phyloP scores from a whole-genome alignment of 2,113 vertebrate genomes.

The Syngnathus typhle region DNA sequence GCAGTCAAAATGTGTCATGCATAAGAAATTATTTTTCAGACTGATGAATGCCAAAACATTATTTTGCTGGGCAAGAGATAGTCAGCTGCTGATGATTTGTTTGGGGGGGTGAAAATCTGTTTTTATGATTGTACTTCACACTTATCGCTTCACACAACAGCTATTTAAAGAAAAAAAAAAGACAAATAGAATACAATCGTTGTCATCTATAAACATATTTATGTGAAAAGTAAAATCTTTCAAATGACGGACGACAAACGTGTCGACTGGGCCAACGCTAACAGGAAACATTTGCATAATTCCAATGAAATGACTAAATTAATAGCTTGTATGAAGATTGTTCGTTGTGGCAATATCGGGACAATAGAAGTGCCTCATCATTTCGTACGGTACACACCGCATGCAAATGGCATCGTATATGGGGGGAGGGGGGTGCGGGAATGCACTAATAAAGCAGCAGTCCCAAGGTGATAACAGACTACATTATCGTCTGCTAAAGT shows the following conservation, averaged over 20 bases:
- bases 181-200: slow-evolving; percentile 7
- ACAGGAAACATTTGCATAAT: background rate
- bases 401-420: background rate
- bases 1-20: slow-evolving; percentile 28
- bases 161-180: slow-evolving; percentile 3
- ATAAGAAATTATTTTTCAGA: slow-evolving; percentile 32
- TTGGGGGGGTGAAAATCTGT: slow-evolving; percentile 27
- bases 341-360: background rate
- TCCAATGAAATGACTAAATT: background rate
- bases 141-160: background rate
- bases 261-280: background rate
- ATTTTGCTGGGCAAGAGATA: slow-evolving; percentile 34
- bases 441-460: background rate
- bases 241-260: background rate
- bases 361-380: background rate
- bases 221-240: slow-evolving; percentile 20
- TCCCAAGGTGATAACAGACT: background rate
- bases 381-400: background rate
- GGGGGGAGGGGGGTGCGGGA: too few relatives aligned
- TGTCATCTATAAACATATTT: slow-evolving; percentile 7
- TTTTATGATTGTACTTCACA: slow-evolving; percentile 13
- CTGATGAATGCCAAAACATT: slow-evolving; percentile 43
- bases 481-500: background rate
- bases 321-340: background rate
- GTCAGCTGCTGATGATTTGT: slow-evolving; percentile 35